Base-by-base conservation (phyloP, 2,113 vertebrate species). In the Pomatorhinus ruficollis region DNA sequence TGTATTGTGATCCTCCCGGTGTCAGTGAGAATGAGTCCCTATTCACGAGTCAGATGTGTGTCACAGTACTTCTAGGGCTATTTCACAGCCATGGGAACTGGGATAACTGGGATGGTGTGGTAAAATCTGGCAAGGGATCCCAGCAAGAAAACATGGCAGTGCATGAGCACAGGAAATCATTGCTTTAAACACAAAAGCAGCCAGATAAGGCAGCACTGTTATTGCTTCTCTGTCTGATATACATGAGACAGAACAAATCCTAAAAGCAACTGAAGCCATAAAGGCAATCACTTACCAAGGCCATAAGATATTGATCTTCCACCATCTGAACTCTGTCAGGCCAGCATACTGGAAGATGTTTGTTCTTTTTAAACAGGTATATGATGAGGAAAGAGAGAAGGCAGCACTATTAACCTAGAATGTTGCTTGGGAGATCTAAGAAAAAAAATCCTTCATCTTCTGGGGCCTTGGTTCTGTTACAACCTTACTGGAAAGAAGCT, bases 241-340 rank as follows among this genome's bases (percentile, higher is more conserved):
- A 87, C 57, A 52, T 91, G 83, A 95, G 87, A 94, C 37, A 70
- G 56, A 84, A 83, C 56, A 93, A 95, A 94, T 91, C 68, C 83
- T 95, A 81, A 95, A 82, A 87, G 83, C 72, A 91, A 53, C 89
- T 89, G 77, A 89, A 82, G 74, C 57, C 77, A 68, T 89, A 84
- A 95, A 92, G 77, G 53, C 60, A 95, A 83, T 93, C 80, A 61
- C 28, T 94, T 92, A 75, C 60, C 77, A 78, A 89, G 65, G 89
- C 83, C n/a, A 9, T 94, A 92, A 94, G 91, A 94, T 95, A 94
- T 82, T 95, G 91, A 94, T 96, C 91, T 95, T 95, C 17, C 40
- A 16, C 44, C 45, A 53, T 45, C 47, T 84, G 61, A 94, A 59
- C 53, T 50, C 77, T 76, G 65, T 91, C 77, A 75, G 37, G 25